These are phyloP conservation scores for Onychorhynchus coronatus DNA, from an alignment of 2,113 vertebrate species.

Conservation along the genomic window DNA sequence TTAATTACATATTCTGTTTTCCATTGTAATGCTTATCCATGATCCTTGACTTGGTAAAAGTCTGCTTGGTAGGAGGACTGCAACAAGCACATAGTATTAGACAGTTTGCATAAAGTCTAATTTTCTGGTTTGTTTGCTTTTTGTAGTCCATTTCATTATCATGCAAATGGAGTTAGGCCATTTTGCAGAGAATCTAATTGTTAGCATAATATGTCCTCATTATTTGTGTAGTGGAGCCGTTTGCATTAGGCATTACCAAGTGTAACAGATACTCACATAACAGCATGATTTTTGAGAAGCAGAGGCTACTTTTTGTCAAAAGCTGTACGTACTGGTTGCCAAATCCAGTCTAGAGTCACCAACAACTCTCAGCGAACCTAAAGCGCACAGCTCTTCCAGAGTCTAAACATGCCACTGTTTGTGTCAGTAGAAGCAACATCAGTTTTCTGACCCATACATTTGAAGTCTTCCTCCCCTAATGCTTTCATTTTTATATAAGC, in stretches of 20 bases:
- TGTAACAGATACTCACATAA: neutral
- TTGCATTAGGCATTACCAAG: neutral
- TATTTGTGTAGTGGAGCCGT: neutral
- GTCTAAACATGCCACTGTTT: neutral
- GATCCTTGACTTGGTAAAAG: neutral
- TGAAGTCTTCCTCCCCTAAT: neutral
- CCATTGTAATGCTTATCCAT: neutral
- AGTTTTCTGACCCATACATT: neutral
- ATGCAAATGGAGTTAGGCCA: constrained; percentile 5
- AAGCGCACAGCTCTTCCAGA: neutral
- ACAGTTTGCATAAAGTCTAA: neutral
- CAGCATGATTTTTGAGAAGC: neutral
- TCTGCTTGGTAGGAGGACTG: neutral
- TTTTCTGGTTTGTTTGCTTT: constrained; percentile 39
- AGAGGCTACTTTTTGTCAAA: neutral
- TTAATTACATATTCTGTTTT: neutral
- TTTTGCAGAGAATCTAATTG: constrained; percentile 36
- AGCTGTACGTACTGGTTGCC: neutral
- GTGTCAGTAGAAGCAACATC: neutral
- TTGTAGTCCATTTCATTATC: constrained; percentile 14
- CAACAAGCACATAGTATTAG: neutral
- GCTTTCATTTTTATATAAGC: neutral
- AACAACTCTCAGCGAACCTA: neutral
- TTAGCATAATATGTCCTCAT: neutral
- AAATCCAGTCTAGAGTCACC: neutral